Evolutionary conservation across 2,888 invertebrate species (phyloP), one percentile per base, ranked within the genome.

Genomic region (Ichneumoninae sp.): DNA sequence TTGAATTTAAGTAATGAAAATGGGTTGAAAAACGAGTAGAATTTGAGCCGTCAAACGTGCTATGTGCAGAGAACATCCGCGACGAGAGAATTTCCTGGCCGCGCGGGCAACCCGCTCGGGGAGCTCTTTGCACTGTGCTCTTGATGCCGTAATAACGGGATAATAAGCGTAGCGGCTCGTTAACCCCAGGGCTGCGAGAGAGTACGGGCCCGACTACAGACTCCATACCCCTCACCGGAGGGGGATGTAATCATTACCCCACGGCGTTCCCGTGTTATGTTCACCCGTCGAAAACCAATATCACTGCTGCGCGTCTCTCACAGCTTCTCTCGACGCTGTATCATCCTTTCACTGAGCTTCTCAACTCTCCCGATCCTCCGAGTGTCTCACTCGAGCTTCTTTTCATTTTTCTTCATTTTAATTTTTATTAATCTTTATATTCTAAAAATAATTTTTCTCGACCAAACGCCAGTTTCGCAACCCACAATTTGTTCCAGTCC

Each of bases 61-160:
- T 33, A 30, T 30, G 33, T 33, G 13, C n/a, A 26, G 26, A 16
- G 44, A 47, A 47, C 33, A 16, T 63, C 30, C 63, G 16, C 40
- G 57, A 47, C 52, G 19, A 60, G 68, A 63, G 65, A 74, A 79
- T 85, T 80, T 83, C 47, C 76, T 60, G 54, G 71, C 54, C 40
- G 73, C 60, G 75, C 83, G 71, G 73, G 76, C 66, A 54, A 57
- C 47, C 36, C 66, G 63, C 74, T 75, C 7, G n/a, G 33, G 47
- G 26, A 22, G 30, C 81, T 68, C 83, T 76, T 71, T 68, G 44
- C 76, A 73, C 66, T 71, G 71, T 73, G 68, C 78, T 81, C 84
- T 75, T 81, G 84, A 84, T 84, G 84, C 69, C 78, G 81, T 84
- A 84, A 84, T 84, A 84, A 78, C 77, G 84, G 84, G 65, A 84